Evolutionary conservation across 2,888 invertebrate species (phyloP).

Genomic region (Mythimna pallens): DNA sequence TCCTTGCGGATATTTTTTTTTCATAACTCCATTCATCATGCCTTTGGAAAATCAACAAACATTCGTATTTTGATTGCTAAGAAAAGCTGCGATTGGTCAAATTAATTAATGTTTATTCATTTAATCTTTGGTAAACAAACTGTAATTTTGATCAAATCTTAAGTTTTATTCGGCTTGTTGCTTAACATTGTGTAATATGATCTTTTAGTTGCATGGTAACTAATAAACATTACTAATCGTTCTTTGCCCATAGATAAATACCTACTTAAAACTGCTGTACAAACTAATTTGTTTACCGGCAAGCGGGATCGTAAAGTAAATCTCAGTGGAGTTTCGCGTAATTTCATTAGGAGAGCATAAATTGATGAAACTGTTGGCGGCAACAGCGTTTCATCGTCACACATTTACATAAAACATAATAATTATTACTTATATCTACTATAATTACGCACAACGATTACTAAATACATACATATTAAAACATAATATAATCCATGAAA

Average conservation of each 20-base stretch:
- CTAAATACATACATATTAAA: slow-evolving; percentile 18
- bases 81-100: slow-evolving; percentile 8
- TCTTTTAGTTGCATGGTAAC: slow-evolving; percentile 27
- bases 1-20: slow-evolving; percentile 2
- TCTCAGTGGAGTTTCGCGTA: slow-evolving; percentile 66
- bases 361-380: slow-evolving; percentile 20
- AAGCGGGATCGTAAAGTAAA: slow-evolving; percentile 35
- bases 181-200: slow-evolving; percentile 46
- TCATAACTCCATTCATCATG: not conserved
- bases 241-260: not conserved
- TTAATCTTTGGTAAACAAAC: slow-evolving; percentile 36
- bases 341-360: slow-evolving; percentile 68
- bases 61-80: not conserved
- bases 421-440: slow-evolving; percentile 26
- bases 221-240: slow-evolving; percentile 30
- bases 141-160: slow-evolving; percentile 43
- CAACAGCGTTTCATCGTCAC: slow-evolving; percentile 6
- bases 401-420: slow-evolving; percentile 29
- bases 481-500: slow-evolving; percentile 30
- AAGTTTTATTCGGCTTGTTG: slow-evolving; percentile 54
- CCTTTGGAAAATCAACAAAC: not conserved
- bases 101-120: slow-evolving; percentile 13
- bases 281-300: not conserved
- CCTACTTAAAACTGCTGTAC: not conserved
- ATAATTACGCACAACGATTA: slow-evolving; percentile 34